Evolutionary conservation across 1,140 invertebrate species (phyloP).

Genomic region (Lordiphosa collinella): DNA sequence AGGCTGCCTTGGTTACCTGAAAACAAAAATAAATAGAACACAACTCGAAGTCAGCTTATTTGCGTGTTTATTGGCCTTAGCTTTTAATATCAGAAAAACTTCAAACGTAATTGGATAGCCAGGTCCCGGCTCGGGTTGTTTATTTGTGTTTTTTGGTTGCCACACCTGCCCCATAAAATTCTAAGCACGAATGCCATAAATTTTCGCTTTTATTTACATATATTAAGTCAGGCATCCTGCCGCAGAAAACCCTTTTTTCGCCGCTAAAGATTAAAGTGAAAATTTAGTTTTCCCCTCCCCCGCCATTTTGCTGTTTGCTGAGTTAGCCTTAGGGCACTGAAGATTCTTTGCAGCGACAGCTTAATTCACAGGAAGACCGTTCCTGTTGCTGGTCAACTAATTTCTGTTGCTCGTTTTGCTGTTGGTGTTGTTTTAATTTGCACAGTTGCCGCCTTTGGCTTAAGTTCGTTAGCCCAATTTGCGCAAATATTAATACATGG

Average conservation of each 20-base stretch:
- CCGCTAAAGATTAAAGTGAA: conserved; percentile 39
- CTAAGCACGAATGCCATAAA: conserved; percentile 70
- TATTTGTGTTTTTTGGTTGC: conserved; percentile 23
- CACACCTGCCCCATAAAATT: conserved; percentile 63
- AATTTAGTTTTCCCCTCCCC: conserved; percentile 30
- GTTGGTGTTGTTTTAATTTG: conserved; percentile 73
- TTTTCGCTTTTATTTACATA: conserved; percentile 71
- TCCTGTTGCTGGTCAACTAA: too few relatives aligned
- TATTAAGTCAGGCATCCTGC: conserved; percentile 35
- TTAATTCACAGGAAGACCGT: conserved; percentile 67
- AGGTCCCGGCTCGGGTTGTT: conserved; percentile 23
- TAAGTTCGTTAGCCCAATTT: conserved; percentile 75
- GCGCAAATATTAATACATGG: conserved; percentile 73
- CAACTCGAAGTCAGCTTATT: conserved; percentile 52
- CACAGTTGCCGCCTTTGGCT: conserved; percentile 47
- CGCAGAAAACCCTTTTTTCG: conserved; percentile 10
- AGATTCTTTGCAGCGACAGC: conserved; percentile 54
- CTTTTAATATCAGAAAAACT: conserved; percentile 49
- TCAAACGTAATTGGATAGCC: conserved; percentile 70
- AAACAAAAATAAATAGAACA: conserved; percentile 12
- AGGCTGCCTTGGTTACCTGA: conserved; percentile 18
- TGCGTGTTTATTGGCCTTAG: conserved; percentile 68
- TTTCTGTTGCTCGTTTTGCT: conserved; percentile 67
- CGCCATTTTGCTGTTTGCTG: conserved; percentile 43
- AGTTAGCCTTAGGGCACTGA: conserved; percentile 36